phyloP scores from a whole-genome alignment of 2,888 invertebrate species.

The Phalera bucephala region DNA sequence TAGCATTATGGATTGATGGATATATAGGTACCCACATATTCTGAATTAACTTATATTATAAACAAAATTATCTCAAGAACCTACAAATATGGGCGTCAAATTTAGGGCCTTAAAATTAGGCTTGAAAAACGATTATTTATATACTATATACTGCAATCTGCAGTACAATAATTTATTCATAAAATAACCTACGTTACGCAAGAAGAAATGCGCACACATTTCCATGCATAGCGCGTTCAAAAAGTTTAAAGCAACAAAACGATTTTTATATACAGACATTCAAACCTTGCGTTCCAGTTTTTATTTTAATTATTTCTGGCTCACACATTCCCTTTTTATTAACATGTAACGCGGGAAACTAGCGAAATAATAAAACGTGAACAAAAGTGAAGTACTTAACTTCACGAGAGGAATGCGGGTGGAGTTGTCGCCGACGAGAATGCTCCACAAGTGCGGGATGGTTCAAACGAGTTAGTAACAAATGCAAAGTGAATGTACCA shows the following conservation, averaged over 20 bases:
- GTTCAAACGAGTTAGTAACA: constrained; percentile 10
- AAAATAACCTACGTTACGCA: background rate
- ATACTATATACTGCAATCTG: no score
- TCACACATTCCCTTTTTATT: constrained; percentile 44
- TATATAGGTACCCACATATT: no score
- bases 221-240: no score
- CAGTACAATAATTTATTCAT: background rate
- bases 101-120: no score
- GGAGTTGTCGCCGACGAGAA: constrained; percentile 18
- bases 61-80: no score
- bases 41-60: no score
- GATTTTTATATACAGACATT: no score
- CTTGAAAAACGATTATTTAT: no score
- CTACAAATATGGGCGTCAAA: no score
- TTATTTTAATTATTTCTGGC: constrained; percentile 46
- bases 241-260: no score
- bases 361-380: constrained; percentile 48
- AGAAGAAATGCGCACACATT: no score
- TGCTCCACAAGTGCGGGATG: constrained; percentile 7
- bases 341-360: constrained; percentile 39
- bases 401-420: constrained; percentile 34
- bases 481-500: constrained; percentile 1
- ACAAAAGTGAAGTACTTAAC: constrained; percentile 53
- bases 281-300: constrained; percentile 26
- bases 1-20: no score